These are phyloP conservation scores for Lytechinus pictus DNA, from an alignment of 35 echinoderm and acorn worm genomes.

Conservation along the genomic window DNA sequence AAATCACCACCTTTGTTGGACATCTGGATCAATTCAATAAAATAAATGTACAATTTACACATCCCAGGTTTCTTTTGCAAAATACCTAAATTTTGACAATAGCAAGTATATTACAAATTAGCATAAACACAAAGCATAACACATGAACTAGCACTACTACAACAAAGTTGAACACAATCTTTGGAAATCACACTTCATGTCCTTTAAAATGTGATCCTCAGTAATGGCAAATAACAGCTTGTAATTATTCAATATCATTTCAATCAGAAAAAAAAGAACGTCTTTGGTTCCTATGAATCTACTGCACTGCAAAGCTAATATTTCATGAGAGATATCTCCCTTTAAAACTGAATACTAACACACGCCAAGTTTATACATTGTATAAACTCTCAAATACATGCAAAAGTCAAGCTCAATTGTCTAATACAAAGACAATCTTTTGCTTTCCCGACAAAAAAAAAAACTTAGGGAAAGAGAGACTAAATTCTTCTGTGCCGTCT, in stretches of 20 bases:
- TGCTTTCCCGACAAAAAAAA: not conserved
- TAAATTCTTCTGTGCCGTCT: not conserved
- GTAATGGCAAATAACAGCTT: not conserved
- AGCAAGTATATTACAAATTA: not conserved
- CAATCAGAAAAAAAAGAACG: not conserved
- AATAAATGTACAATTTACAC: constrained; percentile 14
- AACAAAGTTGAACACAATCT: not conserved
- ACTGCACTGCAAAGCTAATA: not conserved
- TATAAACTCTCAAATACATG: not conserved
- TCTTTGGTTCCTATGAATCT: not conserved
- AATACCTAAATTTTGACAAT: not conserved
- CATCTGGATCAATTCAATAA: constrained; percentile 4
- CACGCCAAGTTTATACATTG: not conserved
- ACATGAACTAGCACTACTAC: not conserved
- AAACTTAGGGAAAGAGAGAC: too few species aligned
- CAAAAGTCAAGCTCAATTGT: not conserved
- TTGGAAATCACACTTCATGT: not conserved
- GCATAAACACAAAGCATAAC: not conserved
- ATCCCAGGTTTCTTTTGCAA: not conserved
- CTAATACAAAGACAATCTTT: not conserved
- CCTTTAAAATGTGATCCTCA: not conserved
- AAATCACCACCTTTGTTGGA: not conserved
- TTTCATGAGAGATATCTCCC: not conserved
- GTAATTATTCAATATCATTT: not conserved
- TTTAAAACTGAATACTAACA: not conserved